phyloP scores from a whole-genome alignment of 2,888 invertebrate species.

The Polydrusus cervinus region DNA sequence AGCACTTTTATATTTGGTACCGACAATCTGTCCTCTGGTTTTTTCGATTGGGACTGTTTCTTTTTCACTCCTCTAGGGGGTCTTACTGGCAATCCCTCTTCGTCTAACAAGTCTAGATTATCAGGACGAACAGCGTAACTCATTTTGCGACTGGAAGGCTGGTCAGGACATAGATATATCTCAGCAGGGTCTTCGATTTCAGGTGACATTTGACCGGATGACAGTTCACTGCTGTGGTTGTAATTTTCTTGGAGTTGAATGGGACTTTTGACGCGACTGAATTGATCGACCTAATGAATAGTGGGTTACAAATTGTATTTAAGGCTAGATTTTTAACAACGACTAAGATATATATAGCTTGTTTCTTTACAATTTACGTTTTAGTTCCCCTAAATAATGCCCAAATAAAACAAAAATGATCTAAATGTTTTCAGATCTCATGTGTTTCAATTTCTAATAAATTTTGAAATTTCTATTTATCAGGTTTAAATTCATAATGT shows the following conservation, averaged over 20 bases:
- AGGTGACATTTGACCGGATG: conserved; percentile 64
- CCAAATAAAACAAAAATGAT: too few species aligned
- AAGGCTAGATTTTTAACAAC: background rate
- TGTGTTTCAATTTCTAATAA: too few species aligned
- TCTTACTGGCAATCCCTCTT: conserved; percentile 74
- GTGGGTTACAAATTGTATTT: conserved; percentile 35
- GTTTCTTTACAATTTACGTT: too few species aligned
- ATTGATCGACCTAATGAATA: conserved; percentile 55
- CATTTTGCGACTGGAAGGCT: conserved; percentile 57
- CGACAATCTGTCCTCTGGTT: conserved; percentile 81
- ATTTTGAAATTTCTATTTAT: too few species aligned
- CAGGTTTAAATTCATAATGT: too few species aligned
- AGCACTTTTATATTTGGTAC: conserved; percentile 84
- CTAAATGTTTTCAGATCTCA: too few species aligned
- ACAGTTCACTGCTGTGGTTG: conserved; percentile 41
- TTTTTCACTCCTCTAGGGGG: conserved; percentile 74
- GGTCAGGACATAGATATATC: conserved; percentile 63
- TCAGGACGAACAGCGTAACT: conserved; percentile 74
- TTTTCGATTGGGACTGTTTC: conserved; percentile 63
- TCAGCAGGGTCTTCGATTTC: conserved; percentile 61
- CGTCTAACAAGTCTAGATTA: conserved; percentile 77
- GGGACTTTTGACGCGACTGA: conserved; percentile 60
- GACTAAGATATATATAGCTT: too few species aligned
- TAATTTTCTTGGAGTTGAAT: conserved; percentile 31
- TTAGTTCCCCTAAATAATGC: too few species aligned